Base-by-base conservation (phyloP, 2,797 vertebrate genomes). In the Apogon hyalosoma region DNA sequence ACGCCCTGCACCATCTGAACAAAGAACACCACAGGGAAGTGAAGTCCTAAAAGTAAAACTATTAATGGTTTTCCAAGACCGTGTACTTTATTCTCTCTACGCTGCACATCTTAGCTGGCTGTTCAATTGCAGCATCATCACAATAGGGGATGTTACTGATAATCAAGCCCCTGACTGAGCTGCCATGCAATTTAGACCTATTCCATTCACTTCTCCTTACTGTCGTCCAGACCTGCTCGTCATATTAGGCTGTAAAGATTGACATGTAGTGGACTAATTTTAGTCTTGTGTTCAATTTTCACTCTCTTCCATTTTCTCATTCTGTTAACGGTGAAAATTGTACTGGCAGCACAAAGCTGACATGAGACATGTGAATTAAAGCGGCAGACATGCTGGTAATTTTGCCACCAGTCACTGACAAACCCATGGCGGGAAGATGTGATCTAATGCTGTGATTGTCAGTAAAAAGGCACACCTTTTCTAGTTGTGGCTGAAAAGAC, bases 281-380 rank as follows among this genome's bases (percentile, higher is more conserved):
- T 88, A 85, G 88, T 82, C 90, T 83, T 80, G 82, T 91, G 90
- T 92, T 93, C 90, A 92, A 93, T 93, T 93, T 93, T 92, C 93
- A 84, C 88, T 88, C 85, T 84, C 87, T 79, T 82, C 87, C 86
- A 92, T 92, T 92, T 93, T 91, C 88, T 90, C 87, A 89, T 90
- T 92, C 87, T 87, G 88, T 77, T 90, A 90, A 87, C 82, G 67
- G 88, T 74, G 92, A 92, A 92, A 92, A 92, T 92, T 91, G 92
- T 88, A 59, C 84, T 58, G 73, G 76, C 80, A 69, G 89, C 90
- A 91, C 86, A 91, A 93, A 93, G 87, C 89, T 92, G 90, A 91
- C 91, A 88, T 80, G 90, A 90, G 93, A 90, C 89, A 90, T 81
- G 87, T 83, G 91, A 92, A 91, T 93, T 92, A 92, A 93, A 93